Conservation (phyloP, 2,888 invertebrate genomes). For the Elegia similella region DNA sequence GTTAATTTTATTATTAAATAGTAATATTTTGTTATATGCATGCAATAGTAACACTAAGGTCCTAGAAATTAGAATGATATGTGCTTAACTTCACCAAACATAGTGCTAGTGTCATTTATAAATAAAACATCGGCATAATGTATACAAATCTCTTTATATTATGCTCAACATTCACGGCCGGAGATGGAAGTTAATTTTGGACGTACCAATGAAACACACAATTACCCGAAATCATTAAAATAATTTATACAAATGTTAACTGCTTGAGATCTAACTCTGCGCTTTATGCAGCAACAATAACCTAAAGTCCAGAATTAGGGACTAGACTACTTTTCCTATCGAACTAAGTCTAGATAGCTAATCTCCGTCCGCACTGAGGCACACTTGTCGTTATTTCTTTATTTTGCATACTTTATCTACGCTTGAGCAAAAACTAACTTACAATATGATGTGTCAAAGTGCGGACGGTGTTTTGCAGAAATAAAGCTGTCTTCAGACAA, state of each 20-base stretch:
- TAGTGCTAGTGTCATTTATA: conserved; percentile 8
- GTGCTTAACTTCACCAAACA: not conserved
- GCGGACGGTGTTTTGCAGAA: not conserved
- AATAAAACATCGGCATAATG: conserved; percentile 34
- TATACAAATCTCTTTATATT: conserved; percentile 30
- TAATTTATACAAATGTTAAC: not conserved
- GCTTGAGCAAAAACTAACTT: not conserved
- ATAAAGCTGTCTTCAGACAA: not conserved
- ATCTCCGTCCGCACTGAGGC: not conserved
- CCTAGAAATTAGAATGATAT: not conserved
- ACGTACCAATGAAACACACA: conserved; percentile 22
- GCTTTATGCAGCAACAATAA: conserved; percentile 11
- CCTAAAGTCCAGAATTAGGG: conserved; percentile 13
- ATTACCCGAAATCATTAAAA: conserved; percentile 9
- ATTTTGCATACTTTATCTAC: not conserved
- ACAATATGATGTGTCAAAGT: not conserved
- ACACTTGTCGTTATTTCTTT: not conserved
- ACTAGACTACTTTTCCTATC: conserved; percentile 16
- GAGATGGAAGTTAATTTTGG: conserved; percentile 22
- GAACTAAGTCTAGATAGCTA: conserved; percentile 4
- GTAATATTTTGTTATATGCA: not conserved
- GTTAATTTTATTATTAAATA: not conserved
- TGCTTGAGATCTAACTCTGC: conserved; percentile 7
- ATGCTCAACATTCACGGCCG: conserved; percentile 24
- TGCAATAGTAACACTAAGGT: not conserved